phyloP scores from a whole-genome alignment of 2,113 vertebrate genomes.

The Neomonachus schauinslandi region DNA sequence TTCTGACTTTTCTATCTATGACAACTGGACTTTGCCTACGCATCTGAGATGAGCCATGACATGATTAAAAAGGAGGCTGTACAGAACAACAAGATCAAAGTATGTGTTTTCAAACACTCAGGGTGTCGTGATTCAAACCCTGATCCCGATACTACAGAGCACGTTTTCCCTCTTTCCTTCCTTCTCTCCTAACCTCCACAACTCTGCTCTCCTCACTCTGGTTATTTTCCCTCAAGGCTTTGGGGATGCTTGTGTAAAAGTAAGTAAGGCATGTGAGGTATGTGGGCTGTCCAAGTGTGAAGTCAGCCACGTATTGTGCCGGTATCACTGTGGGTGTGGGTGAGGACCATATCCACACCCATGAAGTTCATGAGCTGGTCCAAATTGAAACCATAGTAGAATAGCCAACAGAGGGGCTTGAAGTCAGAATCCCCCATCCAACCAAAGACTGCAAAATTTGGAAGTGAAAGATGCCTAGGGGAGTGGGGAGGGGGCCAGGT shows the following conservation, averaged over 20 bases:
- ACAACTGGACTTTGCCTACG: neutral
- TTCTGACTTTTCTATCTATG: neutral
- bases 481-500: neutral
- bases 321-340: accelerated
- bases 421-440: neutral
- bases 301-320: accelerated
- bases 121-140: neutral
- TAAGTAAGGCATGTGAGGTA: accelerated
- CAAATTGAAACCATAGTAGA: neutral
- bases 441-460: neutral
- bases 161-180: neutral
- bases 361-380: too few relatives aligned
- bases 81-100: neutral
- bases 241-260: neutral
- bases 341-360: neutral
- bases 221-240: neutral
- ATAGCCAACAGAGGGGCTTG: neutral
- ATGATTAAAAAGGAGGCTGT: neutral
- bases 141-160: neutral
- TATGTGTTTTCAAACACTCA: neutral
- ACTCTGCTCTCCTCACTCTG: neutral
- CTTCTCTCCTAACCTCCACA: neutral
- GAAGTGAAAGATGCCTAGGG: neutral
- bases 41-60: neutral
- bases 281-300: neutral